phyloP scores from a whole-genome alignment of 35 echinoderm and acorn worm species.

The Eucidaris tribuloides region DNA sequence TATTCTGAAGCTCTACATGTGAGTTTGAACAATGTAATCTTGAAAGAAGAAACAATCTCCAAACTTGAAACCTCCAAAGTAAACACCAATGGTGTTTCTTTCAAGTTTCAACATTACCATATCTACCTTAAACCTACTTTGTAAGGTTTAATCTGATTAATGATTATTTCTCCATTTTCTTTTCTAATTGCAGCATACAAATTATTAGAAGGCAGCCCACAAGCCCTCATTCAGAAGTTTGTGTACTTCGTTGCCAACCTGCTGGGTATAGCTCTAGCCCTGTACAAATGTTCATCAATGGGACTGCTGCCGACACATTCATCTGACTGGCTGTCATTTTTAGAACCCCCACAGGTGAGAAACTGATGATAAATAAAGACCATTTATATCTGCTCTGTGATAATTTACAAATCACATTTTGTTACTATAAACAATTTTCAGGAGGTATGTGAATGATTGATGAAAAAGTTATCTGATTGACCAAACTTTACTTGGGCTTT shows the following conservation, averaged over 20 bases:
- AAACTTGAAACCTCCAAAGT: too few species aligned
- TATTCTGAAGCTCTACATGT: too few species aligned
- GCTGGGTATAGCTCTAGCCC: conserved; percentile 79
- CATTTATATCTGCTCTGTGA: not conserved
- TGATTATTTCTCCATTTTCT: not conserved
- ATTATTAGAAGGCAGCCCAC: conserved; percentile 89
- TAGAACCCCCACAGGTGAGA: conserved; percentile 93
- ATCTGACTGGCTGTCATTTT: conserved; percentile 98
- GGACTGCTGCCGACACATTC: conserved; percentile 93
- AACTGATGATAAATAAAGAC: not conserved
- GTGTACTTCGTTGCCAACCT: conserved; percentile 83
- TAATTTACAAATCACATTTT: too few species aligned
- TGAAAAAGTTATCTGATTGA: too few species aligned
- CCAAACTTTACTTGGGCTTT: not conserved
- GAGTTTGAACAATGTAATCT: too few species aligned
- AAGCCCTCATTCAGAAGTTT: conserved; percentile 79
- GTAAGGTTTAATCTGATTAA: too few species aligned
- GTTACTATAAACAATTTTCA: too few species aligned
- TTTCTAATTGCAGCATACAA: conserved; percentile 77
- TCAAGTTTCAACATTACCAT: too few species aligned
- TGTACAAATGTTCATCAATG: conserved; percentile 98
- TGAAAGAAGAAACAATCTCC: too few species aligned
- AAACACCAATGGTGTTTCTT: too few species aligned
- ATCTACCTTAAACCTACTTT: too few species aligned
- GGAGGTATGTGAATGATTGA: not conserved